Evolutionary conservation across 2,797 vertebrate species (phyloP), one percentile per base, ranked within the genome.

Genomic region (Paramormyrops hopkinsi): DNA sequence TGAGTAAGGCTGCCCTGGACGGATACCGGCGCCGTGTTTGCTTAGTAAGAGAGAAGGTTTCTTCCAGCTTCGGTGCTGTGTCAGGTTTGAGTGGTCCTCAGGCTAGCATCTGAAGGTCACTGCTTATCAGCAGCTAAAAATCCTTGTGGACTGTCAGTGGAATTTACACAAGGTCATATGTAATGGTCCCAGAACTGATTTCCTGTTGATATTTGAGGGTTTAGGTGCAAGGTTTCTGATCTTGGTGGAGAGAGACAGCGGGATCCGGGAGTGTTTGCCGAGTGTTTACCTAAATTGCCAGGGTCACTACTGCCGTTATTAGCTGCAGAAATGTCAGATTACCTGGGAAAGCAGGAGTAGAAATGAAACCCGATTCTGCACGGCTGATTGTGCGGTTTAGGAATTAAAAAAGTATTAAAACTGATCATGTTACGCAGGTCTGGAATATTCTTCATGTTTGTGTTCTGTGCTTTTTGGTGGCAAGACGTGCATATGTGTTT

Each of bases 101-200:
- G 87, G 89, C 84, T 17, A 1, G 88, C 88, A 69, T 85, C 87
- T 82, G 89, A 87, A 92, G 90, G 88, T 90, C 88, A 88, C 86
- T 86, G 89, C 76, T 90, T 90, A 89, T 92, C 89, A 65, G 79
- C 14, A 17, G 88, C 89, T 79, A 73, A 91, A 90, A 91, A 44
- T 62, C 89, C 91, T 91, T 91, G 89, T 92, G 89, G 89, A 44
- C 87, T 54, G 84, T 37, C 50, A n/a, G 59, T 89, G 88, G 25
- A 53, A 59, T 89, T 53, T 83, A 87, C 87, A 89, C 54, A 65
- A 51, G 41, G 85, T 85, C 84, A 73, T 85, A 90, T 91, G 90
- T 87, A 87, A 90, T 90, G 37, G 88, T 87, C 62, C 29, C 90
- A 90, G 86, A 14, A 62, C 44, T 59, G 88, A 90, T 91, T 90